Percentiles rank a stretch among this genome's conserved stretches.
Evolutionary conservation across 92 coral and sea anemone species (phyloP).

Genomic region (Heteractis magnifica): DNA sequence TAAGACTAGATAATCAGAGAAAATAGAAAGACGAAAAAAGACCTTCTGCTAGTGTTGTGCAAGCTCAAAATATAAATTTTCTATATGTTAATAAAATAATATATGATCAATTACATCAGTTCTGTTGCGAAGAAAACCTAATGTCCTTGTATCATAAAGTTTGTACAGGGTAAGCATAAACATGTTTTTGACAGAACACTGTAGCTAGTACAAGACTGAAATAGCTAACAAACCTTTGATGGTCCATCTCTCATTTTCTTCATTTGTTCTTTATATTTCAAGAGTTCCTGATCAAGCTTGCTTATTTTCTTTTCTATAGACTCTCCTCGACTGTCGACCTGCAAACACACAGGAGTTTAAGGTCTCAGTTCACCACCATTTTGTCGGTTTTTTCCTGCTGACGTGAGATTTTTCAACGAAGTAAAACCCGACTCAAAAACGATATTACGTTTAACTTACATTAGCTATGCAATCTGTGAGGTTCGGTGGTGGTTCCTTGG

Average conservation of each 20-base stretch:
- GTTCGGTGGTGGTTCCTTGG: conserved; percentile 97
- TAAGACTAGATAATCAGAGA: too few relatives aligned
- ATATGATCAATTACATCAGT: too few relatives aligned
- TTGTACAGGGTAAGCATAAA: too few relatives aligned
- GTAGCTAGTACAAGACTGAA: background rate
- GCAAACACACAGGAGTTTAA: background rate
- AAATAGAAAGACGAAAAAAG: too few relatives aligned
- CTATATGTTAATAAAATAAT: too few relatives aligned
- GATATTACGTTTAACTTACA: conserved; percentile 47
- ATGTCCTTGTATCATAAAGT: too few relatives aligned
- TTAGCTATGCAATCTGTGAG: conserved; percentile 90
- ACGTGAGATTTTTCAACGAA: background rate
- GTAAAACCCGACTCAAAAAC: background rate
- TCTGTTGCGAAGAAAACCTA: too few relatives aligned
- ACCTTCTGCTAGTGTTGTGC: too few relatives aligned
- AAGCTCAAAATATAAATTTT: too few relatives aligned
- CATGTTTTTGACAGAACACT: too few relatives aligned
- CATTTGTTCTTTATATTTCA: conserved; percentile 98
- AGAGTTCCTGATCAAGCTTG: conserved; percentile 88
- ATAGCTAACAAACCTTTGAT: conserved; percentile 73
- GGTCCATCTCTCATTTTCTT: conserved; percentile 99
- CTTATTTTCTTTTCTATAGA: conserved; percentile 93
- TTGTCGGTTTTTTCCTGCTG: background rate
- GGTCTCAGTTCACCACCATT: conserved; percentile 20
- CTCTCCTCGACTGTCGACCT: conserved; percentile 99